Base-by-base conservation (phyloP, 2,888 invertebrate species). In the Rapana venosa region DNA sequence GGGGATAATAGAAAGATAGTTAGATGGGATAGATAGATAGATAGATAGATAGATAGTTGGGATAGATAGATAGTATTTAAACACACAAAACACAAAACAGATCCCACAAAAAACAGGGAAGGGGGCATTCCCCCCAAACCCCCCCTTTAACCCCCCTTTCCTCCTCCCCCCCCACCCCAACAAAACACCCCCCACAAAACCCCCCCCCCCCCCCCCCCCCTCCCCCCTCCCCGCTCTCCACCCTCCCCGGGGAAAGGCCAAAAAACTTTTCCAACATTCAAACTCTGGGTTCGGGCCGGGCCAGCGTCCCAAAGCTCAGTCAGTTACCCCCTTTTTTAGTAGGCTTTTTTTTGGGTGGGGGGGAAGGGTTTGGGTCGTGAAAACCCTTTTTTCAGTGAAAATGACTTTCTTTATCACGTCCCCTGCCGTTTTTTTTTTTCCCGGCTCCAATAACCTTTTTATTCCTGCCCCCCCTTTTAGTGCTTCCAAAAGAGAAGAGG, bases 321-420 rank as follows among this genome's bases (percentile, higher is more conserved):
- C 47, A 81, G 36, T 84, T 84, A 84, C 56, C 84, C 8, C 15
- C 56, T 15, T 17, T n/a, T n/a, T 84, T 6, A 84, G 84, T 56
- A 58, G 58, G 56, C 20, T 84, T 58, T 84, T n/a, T n/a, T 36
- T 84, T 84, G 84, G n/a, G 47, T 58, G 56, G 56, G 58, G n/a
- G n/a, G 58, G 11, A 15, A 13, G n/a, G 58, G 30, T 58, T 58
- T n/a, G n/a, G 30, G 56, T 26, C 30, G 84, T 84, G 84, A 84
- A 26, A 58, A 8, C 30, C n/a, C n/a, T n/a, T 84, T 84, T 58
- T 58, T 84, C 84, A 84, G 84, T 84, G 84, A n/a, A 26, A 56
- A 84, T 84, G 84, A 84, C 84, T n/a, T 56, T 58, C 30, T 84
- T 84, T 84, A 84, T 84, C 84, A 84, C 84, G 84, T 81, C n/a